Conservation (phyloP, 2,797 vertebrate species). For the Champsocephalus gunnari region DNA sequence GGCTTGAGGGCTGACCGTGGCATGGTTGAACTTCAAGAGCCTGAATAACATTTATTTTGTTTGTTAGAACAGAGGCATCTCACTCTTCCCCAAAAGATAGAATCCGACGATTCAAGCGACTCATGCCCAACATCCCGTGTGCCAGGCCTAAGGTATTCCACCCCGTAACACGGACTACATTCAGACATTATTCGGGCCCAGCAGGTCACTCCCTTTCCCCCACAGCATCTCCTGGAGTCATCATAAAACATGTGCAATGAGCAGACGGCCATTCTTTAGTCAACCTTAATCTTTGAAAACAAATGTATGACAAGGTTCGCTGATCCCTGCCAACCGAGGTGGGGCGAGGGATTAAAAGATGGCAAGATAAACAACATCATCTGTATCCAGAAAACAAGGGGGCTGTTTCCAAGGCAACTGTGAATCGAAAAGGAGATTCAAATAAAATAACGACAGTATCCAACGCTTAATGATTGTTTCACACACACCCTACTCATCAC, state of each 20-base stretch:
- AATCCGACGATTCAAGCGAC: conserved; percentile 7
- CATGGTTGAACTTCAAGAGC: conserved; percentile 8
- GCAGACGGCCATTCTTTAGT: conserved; percentile 61
- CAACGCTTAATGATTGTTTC: conserved; percentile 81
- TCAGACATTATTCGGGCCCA: conserved; percentile 47
- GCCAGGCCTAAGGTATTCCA: conserved; percentile 24
- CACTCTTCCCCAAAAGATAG: background rate
- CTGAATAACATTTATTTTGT: conserved; percentile 11
- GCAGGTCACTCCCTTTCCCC: conserved; percentile 30
- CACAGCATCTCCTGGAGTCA: conserved; percentile 36
- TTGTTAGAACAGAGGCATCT: conserved; percentile 5
- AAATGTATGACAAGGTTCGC: conserved; percentile 84
- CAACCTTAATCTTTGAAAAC: conserved; percentile 84
- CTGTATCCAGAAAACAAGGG: conserved; percentile 69
- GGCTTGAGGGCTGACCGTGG: conserved; percentile 1
- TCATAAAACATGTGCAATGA: conserved; percentile 58
- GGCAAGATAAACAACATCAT: conserved; percentile 65
- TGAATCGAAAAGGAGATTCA: conserved; percentile 77
- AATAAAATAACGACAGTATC: conserved; percentile 32
- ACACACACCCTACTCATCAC: conserved; percentile 60
- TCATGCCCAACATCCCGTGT: conserved; percentile 12
- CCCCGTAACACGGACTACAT: conserved; percentile 40
- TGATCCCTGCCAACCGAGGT: conserved; percentile 44
- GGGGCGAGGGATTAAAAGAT: conserved; percentile 53
- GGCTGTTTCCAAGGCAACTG: conserved; percentile 86